Conservation (phyloP, 2,797 vertebrate species). For the Lemur catta region DNA sequence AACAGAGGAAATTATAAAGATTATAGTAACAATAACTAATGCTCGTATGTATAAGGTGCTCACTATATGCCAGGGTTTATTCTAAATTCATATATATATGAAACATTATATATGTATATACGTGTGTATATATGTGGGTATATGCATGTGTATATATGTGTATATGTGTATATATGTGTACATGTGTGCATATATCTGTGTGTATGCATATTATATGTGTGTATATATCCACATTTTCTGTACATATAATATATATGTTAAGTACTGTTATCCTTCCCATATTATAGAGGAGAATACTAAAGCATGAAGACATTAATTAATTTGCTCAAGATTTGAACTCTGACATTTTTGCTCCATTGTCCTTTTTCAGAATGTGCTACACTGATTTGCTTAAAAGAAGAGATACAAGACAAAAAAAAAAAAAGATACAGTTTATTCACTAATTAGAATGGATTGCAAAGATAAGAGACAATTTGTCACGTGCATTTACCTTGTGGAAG, state of each 20-base stretch:
- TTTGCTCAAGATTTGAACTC: not conserved
- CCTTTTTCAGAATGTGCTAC: not conserved
- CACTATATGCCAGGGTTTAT: not conserved
- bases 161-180: not conserved
- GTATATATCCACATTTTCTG: not conserved
- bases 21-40: not conserved
- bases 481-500: no score
- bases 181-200: not conserved
- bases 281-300: not conserved
- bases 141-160: no score
- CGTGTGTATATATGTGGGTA: not conserved
- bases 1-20: not conserved
- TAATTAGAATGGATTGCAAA: no score
- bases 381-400: not conserved
- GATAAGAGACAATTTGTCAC: no score
- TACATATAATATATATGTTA: not conserved
- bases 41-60: not conserved
- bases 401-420: not conserved
- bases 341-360: not conserved
- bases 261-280: not conserved
- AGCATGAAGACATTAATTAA: not conserved
- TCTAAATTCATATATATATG: not conserved
- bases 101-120: no score
- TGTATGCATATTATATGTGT: not conserved
- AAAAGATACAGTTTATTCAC: no score